These are phyloP conservation scores for Drosophila takahashii DNA, from an alignment of 1,140 invertebrate genomes.

Conservation along the genomic window DNA sequence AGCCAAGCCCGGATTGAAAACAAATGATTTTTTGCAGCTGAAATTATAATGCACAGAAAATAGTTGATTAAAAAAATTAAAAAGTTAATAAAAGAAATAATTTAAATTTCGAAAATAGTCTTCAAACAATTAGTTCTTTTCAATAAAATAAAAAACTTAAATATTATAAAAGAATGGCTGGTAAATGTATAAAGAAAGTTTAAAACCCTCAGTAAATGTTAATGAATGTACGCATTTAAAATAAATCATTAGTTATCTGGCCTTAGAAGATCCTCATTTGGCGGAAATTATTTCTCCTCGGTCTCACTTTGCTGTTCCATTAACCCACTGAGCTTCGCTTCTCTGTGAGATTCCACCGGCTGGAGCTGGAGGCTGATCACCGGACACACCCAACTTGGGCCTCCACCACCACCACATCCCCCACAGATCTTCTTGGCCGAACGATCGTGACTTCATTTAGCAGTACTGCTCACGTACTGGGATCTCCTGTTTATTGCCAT, in stretches of 20 bases:
- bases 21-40: not conserved
- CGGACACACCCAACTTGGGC: slow-evolving; percentile 53
- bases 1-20: not conserved
- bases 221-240: not conserved
- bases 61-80: not conserved
- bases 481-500: slow-evolving; percentile 56
- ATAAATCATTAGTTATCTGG: not conserved
- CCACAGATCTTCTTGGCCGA: slow-evolving; percentile 13
- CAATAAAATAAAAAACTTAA: no score
- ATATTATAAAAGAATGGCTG: no score
- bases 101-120: no score
- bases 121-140: no score
- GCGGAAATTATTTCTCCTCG: slow-evolving; percentile 3
- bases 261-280: slow-evolving; percentile 5
- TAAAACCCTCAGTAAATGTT: not conserved
- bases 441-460: slow-evolving; percentile 67
- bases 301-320: slow-evolving; percentile 51
- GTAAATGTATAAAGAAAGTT: not conserved
- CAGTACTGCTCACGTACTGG: slow-evolving; percentile 52
- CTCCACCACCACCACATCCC: slow-evolving; percentile 14
- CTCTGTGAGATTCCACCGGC: slow-evolving; percentile 2
- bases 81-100: not conserved
- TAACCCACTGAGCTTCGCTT: slow-evolving; percentile 62
- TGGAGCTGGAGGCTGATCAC: slow-evolving; percentile 28
- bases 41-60: no score